These are phyloP conservation scores for Cochlearius cochlearius DNA, from an alignment of 2,113 vertebrate species.

Conservation along the genomic window DNA sequence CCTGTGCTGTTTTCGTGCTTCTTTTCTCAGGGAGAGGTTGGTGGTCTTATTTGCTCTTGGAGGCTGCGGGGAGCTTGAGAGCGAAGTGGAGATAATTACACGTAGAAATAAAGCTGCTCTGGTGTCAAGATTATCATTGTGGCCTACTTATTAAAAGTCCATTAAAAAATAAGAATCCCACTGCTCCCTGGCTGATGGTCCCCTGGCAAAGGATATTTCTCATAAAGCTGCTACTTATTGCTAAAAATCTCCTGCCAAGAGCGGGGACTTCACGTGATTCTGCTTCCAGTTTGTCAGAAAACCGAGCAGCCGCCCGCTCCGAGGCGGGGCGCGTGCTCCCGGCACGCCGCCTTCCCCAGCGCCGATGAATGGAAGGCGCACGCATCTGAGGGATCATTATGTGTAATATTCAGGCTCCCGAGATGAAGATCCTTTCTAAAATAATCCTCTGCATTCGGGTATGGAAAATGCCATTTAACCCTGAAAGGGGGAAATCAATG, in stretches of 20 bases:
- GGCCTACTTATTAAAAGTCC: conserved; percentile 64
- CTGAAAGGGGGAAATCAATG: neutral
- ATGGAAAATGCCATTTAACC: neutral
- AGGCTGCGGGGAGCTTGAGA: conserved; percentile 15
- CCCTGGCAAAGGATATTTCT: conserved; percentile 55
- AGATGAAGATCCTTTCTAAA: neutral
- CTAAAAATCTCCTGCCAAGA: conserved; percentile 39
- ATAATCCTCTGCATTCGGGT: neutral
- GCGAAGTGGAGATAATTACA: neutral
- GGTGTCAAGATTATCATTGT: conserved; percentile 45
- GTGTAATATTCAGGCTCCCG: neutral
- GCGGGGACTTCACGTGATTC: neutral
- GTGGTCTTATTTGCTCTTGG: conserved; percentile 40
- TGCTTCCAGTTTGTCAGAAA: conserved; percentile 20
- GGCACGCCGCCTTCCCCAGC: fast-evolving
- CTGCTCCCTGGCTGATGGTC: conserved; percentile 39
- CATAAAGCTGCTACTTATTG: conserved; percentile 56
- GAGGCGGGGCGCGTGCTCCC: neutral
- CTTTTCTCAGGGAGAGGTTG: conserved; percentile 18
- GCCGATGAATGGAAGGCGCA: neutral
- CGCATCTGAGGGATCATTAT: neutral
- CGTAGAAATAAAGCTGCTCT: neutral
- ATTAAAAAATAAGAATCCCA: conserved; percentile 58
- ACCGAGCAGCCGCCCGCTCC: neutral
- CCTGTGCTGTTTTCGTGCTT: neutral